Evolutionary conservation across 2,797 vertebrate species (phyloP), one percentile per base, ranked within the genome.

Genomic region (Psittacula derbiana): DNA sequence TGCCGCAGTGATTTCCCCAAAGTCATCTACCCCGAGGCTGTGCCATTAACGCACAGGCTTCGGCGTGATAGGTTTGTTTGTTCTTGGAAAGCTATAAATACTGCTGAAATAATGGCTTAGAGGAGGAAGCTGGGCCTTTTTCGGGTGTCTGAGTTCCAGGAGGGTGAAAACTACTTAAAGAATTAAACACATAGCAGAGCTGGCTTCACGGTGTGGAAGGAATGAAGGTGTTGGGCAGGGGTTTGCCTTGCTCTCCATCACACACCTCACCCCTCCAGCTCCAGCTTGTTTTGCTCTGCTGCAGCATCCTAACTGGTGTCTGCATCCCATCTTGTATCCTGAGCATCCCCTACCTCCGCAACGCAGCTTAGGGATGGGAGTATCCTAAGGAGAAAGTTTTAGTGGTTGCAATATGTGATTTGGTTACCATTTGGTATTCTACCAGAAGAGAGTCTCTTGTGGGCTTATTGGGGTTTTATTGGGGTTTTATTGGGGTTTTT

Each of bases 1-100:
- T 31, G 74, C 91, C 31, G 50, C 93, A 67, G 84, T 95, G 96
- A 96, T 97, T 97, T 97, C 96, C 95, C 95, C 94, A 74, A 94
- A 95, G 97, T 76, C 93, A 95, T 92, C 94, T 95, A 81, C 95
- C 95, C 93, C 76, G 72, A 93, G 87, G 91, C 94, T 88, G 92
- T 78, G 92, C 94, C 89, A 70, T 91, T 95, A 92, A 69, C 1
- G 43, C 1, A 0, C 78, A 23, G 71, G 86, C 91, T 92, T 62
- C 5, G 4, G 61, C 6, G 4, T 93, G 95, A 93, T 89, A 38
- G 82, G 71, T 92, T 92, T 83, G 88, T 95, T 95, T 97, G 88
- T 80, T 95, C 92, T 93, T 95, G 87, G 96, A 96, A 89, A 93
- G 91, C 91, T 43, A 90, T 90, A 93, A 95, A 91, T 92, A 93